Base-by-base conservation (phyloP, 2,888 invertebrate genomes). In the Maniola hyperantus region DNA sequence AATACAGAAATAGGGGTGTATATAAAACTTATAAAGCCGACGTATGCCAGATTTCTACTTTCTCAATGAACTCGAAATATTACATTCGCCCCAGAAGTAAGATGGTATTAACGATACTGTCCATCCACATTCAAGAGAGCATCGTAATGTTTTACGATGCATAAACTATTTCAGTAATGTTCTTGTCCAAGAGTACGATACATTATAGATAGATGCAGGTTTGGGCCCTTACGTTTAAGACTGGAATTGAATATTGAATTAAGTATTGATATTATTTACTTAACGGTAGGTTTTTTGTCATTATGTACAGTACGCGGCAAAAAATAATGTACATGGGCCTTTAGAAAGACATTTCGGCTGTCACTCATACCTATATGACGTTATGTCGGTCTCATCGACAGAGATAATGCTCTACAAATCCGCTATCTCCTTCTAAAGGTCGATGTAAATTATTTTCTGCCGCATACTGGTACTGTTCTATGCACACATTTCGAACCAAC, bases 11-110 rank as follows among this genome's bases (percentile, higher is more conserved):
- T 71, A 69, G 72, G 70, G 54, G 64, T 66, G 13, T n/a, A 18
- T 11, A 7, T 39, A 39, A 8, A 2, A 48, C 2, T 8, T 60
- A 70, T 54, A 64, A 57, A 64, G 66, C 50, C 55, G 72, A 67
- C 74, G 70, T 72, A 79, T 75, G 75, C 73, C 74, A 72, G 75
- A 76, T 83, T 82, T 82, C 83, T 79, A 83, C 82, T 85, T 86
- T 85, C 84, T 75, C 79, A 77, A 62, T 74, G 68, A 75, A 64
- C 62, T 72, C 71, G 69, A 74, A 72, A 70, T 70, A 67, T 69
- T 61, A 69, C 67, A 64, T 66, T 66, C 63, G 63, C 66, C 60
- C 66, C 64, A 65, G 64, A 65, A 65, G 51, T 39, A 55, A 51
- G 66, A 67, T 59, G 66, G 57, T 60, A 71, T 58, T 65, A 69